These are phyloP conservation scores for Mus musculus DNA, from an alignment of 2,113 vertebrate genomes.

Conservation along the genomic window GRCm39 chr9:95565501-95566000, in stretches of 20 bases:
- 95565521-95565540: background rate
- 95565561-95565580: background rate
- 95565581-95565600: slow-evolving; percentile 18
- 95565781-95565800: background rate
- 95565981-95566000: background rate
- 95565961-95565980: background rate
- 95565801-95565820: background rate
- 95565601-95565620: background rate
- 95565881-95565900: background rate
- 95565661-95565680: background rate
- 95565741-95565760: background rate
- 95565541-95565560: background rate
- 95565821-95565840: background rate
- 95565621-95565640: background rate
- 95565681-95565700: background rate
- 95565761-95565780: background rate
- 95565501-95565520: too few species aligned
- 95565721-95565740: background rate
- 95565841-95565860: too few species aligned
- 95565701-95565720: background rate
- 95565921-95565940: background rate
- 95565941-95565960: background rate
- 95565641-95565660: background rate
- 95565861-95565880: background rate
- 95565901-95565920: too few species aligned